Evolutionary conservation across 2,888 invertebrate genomes (phyloP), one percentile per base, ranked within the genome.

Genomic region (Priocnemis perturbator): DNA sequence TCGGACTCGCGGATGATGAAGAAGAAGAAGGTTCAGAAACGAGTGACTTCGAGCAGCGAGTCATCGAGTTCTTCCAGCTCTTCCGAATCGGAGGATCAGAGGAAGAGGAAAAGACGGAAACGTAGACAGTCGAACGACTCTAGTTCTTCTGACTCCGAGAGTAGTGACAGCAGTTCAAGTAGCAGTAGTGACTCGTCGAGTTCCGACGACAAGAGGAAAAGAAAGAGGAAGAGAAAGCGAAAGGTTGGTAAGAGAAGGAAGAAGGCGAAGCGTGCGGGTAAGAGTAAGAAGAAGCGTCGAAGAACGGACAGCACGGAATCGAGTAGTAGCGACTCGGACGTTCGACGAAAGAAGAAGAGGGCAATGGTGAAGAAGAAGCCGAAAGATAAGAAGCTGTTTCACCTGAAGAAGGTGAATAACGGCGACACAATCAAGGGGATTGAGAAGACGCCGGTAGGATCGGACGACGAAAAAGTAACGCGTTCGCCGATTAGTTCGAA

Each of bases 301-400:
- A 83, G 78, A 67, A 82, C 78, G 57, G 71, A 69, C 0, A 84
- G 82, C 23, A 74, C 81, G 0, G 85, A 84, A 15, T 86, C 86
- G 2, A 86, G 84, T 21, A 86, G 85, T 50, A 85, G 83, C 3
- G 86, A 87, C 23, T 86, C 85, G 0, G 83, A 87, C 9, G 79
- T 69, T 21, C 69, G 69, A 3, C 73, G 64, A 2, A 79, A 77
- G 52, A 79, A 53, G 65, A 75, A 60, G 4, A 23, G 7, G 73
- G 64, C 15, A 2, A 56, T 4, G 4, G 59, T 5, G 15, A 70
- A 55, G 26, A 81, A 71, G 20, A 81, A 74, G 14, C 30, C 52
- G 0, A 72, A 72, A 37, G 66, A 71, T 14, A 59, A 56, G 9
- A 67, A 65, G 20, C 50, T 61, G 20, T 59, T 56, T 1, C 52